A percentile compares a stretch with the other conserved stretches of the same genome.
These are phyloP conservation scores for Pseudois nayaur DNA, from an alignment of 2,113 vertebrate species.

Conservation along the genomic window DNA sequence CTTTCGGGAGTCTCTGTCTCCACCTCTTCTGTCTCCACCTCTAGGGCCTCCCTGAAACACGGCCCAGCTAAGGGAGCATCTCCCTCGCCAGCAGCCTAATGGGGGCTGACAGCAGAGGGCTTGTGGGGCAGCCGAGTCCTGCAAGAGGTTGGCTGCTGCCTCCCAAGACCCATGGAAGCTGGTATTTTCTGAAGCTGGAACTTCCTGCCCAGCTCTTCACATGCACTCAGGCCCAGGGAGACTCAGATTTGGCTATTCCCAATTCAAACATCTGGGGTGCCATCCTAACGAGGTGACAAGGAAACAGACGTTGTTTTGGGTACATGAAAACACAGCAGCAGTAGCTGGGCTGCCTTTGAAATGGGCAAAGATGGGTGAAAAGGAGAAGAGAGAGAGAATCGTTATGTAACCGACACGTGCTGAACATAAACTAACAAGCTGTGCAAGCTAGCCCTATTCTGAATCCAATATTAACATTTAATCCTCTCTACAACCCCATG, in stretches of 20 bases:
- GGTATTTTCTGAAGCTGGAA: not conserved
- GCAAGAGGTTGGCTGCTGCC: not conserved
- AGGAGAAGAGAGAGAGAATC: not conserved
- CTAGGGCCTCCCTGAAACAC: not conserved
- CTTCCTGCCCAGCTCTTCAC: not conserved
- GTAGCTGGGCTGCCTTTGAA: not conserved
- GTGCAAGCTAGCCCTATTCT: not conserved
- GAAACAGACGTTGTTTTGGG: not conserved
- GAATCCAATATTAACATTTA: not conserved
- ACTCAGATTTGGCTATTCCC: not conserved
- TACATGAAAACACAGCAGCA: not conserved
- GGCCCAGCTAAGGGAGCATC: not conserved
- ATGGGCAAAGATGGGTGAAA: not conserved
- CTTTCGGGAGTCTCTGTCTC: not conserved
- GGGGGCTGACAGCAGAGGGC: not conserved
- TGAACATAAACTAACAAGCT: rapidly evolving
- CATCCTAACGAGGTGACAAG: not conserved
- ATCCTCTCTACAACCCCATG: not conserved
- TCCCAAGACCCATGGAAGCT: not conserved
- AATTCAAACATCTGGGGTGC: not conserved
- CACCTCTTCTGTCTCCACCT: not conserved
- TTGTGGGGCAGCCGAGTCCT: not conserved
- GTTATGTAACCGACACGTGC: rapidly evolving
- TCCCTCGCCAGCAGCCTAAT: not conserved
- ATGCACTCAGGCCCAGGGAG: not conserved